These are phyloP conservation scores for Tetragonula clypearis DNA, from an alignment of 1,140 invertebrate species.

Conservation along the genomic window DNA sequence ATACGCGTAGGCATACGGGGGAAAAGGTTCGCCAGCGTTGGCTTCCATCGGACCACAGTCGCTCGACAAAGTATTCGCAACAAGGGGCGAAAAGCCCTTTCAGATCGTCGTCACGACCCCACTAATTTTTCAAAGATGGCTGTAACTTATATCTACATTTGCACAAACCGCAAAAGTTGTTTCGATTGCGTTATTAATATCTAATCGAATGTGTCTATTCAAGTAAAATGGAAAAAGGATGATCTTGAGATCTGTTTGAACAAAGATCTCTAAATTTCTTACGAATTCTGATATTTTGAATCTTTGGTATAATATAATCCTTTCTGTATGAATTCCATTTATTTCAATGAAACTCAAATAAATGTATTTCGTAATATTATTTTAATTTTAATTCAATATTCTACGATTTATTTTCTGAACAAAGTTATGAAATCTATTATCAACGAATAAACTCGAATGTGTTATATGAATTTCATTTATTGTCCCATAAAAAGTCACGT, in stretches of 20 bases:
- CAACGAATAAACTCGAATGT: no score
- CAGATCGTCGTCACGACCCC: slow-evolving; percentile 48
- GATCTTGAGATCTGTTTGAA: neutral
- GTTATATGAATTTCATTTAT: no score
- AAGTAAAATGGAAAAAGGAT: neutral
- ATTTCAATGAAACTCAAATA: no score
- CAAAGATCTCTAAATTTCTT: neutral
- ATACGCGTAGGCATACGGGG: slow-evolving; percentile 67
- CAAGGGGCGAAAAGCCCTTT: slow-evolving; percentile 69
- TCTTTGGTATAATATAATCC: no score
- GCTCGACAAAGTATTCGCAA: slow-evolving; percentile 75
- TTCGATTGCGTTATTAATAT: no score
- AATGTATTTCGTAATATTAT: no score
- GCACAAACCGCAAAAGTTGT: neutral
- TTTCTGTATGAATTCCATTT: no score
- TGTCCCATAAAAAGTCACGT: no score
- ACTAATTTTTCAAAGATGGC: slow-evolving; percentile 58
- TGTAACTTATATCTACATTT: neutral
- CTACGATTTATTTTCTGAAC: no score
- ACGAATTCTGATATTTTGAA: no score
- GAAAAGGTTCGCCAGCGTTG: slow-evolving; percentile 58
- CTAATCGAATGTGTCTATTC: neutral
- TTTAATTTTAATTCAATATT: no score
- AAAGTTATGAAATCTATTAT: no score
- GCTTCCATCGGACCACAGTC: slow-evolving; percentile 76